phyloP scores from a whole-genome alignment of 2,888 invertebrate genomes.

The Drepanosiphum platanoidis region DNA sequence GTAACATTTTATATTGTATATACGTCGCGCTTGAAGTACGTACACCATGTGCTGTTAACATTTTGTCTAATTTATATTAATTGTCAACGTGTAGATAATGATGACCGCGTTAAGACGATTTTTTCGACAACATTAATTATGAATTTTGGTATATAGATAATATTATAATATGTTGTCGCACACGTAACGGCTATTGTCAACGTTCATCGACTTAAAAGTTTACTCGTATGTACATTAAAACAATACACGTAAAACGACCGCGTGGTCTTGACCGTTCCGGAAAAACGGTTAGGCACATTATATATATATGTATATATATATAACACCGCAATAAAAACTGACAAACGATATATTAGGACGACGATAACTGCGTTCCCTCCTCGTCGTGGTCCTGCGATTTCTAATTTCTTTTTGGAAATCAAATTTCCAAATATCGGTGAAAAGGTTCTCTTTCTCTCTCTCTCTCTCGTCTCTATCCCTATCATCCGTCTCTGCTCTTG shows the following conservation, averaged over 20 bases:
- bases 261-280: background rate
- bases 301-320: background rate
- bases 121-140: too few relatives aligned
- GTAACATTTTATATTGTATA: too few relatives aligned
- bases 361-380: background rate
- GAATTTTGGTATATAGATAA: too few relatives aligned
- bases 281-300: background rate
- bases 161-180: too few relatives aligned
- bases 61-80: too few relatives aligned
- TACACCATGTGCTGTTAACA: too few relatives aligned
- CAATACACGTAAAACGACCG: slow-evolving; percentile 1
- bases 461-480: too few relatives aligned
- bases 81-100: too few relatives aligned
- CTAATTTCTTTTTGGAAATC: slow-evolving; percentile 45
- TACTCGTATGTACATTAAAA: slow-evolving; percentile 11
- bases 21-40: too few relatives aligned
- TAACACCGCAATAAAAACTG: background rate
- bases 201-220: too few relatives aligned
- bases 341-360: background rate
- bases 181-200: background rate
- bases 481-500: too few relatives aligned
- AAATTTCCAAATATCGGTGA: slow-evolving; percentile 25
- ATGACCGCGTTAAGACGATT: too few relatives aligned
- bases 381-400: slow-evolving; percentile 6
- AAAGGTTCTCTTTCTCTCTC: background rate